Evolutionary conservation across 2,888 invertebrate species (phyloP), one percentile per base, ranked within the genome.

Genomic region (Brenthis daphne): DNA sequence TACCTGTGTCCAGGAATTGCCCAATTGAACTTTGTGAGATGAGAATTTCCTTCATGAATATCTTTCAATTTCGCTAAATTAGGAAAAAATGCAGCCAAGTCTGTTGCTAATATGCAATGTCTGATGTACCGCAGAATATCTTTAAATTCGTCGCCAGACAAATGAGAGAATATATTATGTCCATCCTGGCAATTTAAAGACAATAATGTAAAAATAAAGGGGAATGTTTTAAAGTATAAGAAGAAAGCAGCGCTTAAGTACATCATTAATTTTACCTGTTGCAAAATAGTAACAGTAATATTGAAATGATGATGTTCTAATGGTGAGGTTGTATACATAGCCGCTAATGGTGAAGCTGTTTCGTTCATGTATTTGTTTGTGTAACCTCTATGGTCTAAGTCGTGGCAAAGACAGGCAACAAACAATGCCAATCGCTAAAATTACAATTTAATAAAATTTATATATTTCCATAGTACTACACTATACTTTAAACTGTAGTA

Each of bases 231-330:
- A 50, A 20, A 29, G 29, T 0, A 33, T 53, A 8, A 37, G 3
- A 43, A 51, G 29, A 43, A 11, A 16, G 16, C 16, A 16, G 8
- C 3, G 11, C 16, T 33, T 12, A 5, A 24, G 16, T 14, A 29
- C 29, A 29, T 29, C 11, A 11, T 20, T 6, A 11, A 65, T 24
- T 6, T 58, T 79, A 95, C 95, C 93, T 96, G 95, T 83, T 97
- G 97, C 16, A 97, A 88, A 75, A 97, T 97, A 14, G 96, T 96
- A 43, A 97, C 96, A 0, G 97, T 97, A 82, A 97, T 97, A 82
- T 97, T 97, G 83, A 97, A 97, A 84, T 97, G 97, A 82, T 97
- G 97, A 80, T 97, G 97, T 82, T 97, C 97, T 93, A 97, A 94
- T 0, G 97, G 97, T 0, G 97, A 97, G 0, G 97, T 97, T 48